phyloP scores from a whole-genome alignment of 2,797 vertebrate species.

The Fratercula arctica region DNA sequence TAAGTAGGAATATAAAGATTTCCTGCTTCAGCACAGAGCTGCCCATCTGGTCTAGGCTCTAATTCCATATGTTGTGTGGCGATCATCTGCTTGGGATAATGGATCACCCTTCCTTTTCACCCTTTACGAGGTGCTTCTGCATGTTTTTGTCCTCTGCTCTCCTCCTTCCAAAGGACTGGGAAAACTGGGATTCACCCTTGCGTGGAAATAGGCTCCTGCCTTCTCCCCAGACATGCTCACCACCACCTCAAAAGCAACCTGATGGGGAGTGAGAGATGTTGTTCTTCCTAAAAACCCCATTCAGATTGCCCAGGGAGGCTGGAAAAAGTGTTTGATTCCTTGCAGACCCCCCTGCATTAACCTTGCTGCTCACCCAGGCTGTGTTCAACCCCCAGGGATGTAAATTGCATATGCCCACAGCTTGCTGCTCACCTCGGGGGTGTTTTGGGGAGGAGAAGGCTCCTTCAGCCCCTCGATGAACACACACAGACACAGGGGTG shows the following conservation, averaged over 20 bases:
- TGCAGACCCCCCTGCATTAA: neutral
- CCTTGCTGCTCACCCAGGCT: neutral
- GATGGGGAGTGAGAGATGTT: neutral
- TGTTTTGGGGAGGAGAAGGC: neutral
- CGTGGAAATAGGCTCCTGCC: neutral
- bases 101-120: neutral
- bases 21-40: neutral
- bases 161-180: neutral
- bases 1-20: neutral
- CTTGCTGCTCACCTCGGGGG: accelerated
- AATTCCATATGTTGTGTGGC: neutral
- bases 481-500: accelerated
- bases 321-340: neutral
- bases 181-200: neutral
- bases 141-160: neutral
- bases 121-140: neutral
- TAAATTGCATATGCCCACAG: accelerated
- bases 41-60: neutral
- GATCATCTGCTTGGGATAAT: neutral
- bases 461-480: neutral
- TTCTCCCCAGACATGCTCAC: neutral
- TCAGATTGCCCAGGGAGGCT: neutral
- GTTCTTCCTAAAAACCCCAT: neutral
- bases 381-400: neutral
- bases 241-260: neutral